These are phyloP conservation scores for Eumerus sabulonum DNA, from an alignment of 2,888 invertebrate genomes.

Conservation along the genomic window DNA sequence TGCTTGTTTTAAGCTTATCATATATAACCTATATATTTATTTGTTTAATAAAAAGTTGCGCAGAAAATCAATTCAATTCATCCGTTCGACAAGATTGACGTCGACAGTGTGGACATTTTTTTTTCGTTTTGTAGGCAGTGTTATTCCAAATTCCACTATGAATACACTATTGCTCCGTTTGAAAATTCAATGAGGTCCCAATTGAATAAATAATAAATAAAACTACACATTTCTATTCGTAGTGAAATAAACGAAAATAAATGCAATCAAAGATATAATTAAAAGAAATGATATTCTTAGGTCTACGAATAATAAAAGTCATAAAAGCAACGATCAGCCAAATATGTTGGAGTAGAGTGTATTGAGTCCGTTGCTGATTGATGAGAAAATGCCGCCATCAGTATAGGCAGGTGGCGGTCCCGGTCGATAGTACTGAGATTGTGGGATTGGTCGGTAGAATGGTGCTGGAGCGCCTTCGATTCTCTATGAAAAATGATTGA, in stretches of 20 bases:
- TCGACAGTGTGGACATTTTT: conserved; percentile 24
- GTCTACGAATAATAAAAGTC: conserved; percentile 69
- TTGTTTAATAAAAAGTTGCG: conserved; percentile 41
- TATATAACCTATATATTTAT: conserved; percentile 33
- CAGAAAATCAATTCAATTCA: conserved; percentile 9
- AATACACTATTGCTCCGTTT: conserved; percentile 16
- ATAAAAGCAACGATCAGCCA: conserved; percentile 80
- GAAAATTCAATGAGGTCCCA: conserved; percentile 2
- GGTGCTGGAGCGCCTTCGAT: conserved; percentile 81
- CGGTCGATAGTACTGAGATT: conserved; percentile 80
- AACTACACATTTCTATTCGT: conserved; percentile 65
- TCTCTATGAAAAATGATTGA: conserved; percentile 80
- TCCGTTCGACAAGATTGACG: conserved; percentile 1
- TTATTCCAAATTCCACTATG: conserved; percentile 53
- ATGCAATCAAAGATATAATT: conserved; percentile 67
- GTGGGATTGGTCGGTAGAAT: conserved; percentile 83
- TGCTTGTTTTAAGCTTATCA: conserved; percentile 41
- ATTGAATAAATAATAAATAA: not conserved
- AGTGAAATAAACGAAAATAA: conserved; percentile 64
- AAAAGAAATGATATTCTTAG: conserved; percentile 67
- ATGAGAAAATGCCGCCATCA: conserved; percentile 85
- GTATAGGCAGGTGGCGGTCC: conserved; percentile 78
- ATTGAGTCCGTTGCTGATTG: conserved; percentile 88
- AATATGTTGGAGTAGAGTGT: conserved; percentile 89
- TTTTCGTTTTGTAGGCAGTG: conserved; percentile 67